Evolutionary conservation across 53 echinoderm and acorn worm species (phyloP).

Genomic region (Paelopatides confundens): DNA sequence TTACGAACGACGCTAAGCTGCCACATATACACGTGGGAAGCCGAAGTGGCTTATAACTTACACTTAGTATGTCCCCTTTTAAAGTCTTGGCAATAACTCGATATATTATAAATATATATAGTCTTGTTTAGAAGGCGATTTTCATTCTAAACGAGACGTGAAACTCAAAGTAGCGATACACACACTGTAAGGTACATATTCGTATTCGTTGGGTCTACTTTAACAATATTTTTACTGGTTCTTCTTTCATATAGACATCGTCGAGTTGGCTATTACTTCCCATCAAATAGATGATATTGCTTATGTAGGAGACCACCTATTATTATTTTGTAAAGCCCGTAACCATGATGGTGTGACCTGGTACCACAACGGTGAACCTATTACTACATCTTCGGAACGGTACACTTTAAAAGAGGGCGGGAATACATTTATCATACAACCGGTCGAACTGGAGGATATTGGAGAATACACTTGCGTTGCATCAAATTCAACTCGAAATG

Average conservation of each 20-base stretch:
- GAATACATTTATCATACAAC: neutral
- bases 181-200: too few species aligned
- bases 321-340: neutral
- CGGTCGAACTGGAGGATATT: neutral
- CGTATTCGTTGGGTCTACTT: too few species aligned
- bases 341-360: neutral
- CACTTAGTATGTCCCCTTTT: too few species aligned
- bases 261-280: neutral
- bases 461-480: constrained; percentile 10
- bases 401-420: neutral
- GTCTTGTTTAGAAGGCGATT: too few species aligned
- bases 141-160: too few species aligned
- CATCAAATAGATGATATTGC: neutral
- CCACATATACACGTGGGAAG: too few species aligned
- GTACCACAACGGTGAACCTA: neutral
- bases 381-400: neutral
- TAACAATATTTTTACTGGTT: too few species aligned
- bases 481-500: neutral
- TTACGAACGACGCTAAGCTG: too few species aligned
- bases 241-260: neutral
- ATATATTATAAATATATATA: too few species aligned
- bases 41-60: too few species aligned
- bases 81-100: too few species aligned
- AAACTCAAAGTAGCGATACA: too few species aligned
- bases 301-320: neutral